These are phyloP conservation scores for Morpho achilles DNA, from an alignment of 2,888 invertebrate species.

Conservation along the genomic window DNA sequence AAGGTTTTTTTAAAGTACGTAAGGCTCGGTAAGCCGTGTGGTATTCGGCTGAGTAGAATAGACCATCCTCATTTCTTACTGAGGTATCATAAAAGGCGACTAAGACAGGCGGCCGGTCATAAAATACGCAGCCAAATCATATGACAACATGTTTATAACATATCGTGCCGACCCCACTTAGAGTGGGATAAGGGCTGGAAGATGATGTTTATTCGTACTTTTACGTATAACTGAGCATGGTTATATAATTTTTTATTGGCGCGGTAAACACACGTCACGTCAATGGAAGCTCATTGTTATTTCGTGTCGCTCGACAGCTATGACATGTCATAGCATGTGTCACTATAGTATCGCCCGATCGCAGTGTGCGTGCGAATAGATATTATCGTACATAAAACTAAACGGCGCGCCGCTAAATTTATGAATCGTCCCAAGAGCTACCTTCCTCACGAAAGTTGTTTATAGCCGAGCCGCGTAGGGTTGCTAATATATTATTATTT, in stretches of 20 bases:
- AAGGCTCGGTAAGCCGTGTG: too few relatives aligned
- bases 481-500: slow-evolving; percentile 62
- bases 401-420: slow-evolving; percentile 72
- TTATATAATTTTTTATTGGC: too few relatives aligned
- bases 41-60: too few relatives aligned
- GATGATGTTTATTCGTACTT: slow-evolving; percentile 38
- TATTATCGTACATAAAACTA: slow-evolving; percentile 72
- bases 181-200: too few relatives aligned
- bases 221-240: neutral
- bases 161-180: too few relatives aligned
- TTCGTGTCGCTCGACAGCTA: slow-evolving; percentile 30
- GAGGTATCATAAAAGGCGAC: too few relatives aligned
- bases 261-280: neutral
- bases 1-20: too few relatives aligned
- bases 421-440: slow-evolving; percentile 69
- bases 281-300: slow-evolving; percentile 24
- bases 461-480: slow-evolving; percentile 63
- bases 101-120: too few relatives aligned
- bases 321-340: slow-evolving; percentile 34
- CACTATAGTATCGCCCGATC: slow-evolving; percentile 17
- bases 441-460: slow-evolving; percentile 77
- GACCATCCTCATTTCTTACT: too few relatives aligned
- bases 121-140: too few relatives aligned
- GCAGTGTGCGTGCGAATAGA: slow-evolving; percentile 62
- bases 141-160: too few relatives aligned